These are phyloP conservation scores for Eubasilissa regina DNA, from an alignment of 1,140 invertebrate species.

Conservation along the genomic window DNA sequence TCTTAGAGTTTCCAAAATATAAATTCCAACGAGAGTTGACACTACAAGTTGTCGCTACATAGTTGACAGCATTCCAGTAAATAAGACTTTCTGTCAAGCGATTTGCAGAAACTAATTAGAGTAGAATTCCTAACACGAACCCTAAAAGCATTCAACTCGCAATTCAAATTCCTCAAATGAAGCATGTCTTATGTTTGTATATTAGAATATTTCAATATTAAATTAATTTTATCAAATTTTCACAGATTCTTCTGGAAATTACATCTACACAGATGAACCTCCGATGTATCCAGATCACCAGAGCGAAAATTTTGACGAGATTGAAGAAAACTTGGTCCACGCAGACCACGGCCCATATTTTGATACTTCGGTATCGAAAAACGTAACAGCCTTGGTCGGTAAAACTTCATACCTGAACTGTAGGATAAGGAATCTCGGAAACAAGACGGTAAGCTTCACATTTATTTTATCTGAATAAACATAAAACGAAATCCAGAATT, in stretches of 20 bases:
- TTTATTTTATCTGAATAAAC: not conserved
- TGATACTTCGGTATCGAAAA: conserved; percentile 81
- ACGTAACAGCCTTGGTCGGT: conserved; percentile 86
- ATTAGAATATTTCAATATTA: not conserved
- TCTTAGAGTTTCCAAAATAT: too few relatives aligned
- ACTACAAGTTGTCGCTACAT: too few relatives aligned
- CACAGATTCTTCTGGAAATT: conserved; percentile 55
- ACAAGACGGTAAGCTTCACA: conserved; percentile 77
- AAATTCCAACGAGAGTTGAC: too few relatives aligned
- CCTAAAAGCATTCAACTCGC: too few relatives aligned
- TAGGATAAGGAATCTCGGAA: conserved; percentile 84
- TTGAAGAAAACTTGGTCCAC: conserved; percentile 55
- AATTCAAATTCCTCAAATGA: too few relatives aligned
- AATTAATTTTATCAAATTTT: conserved; percentile 14
- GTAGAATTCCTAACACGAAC: too few relatives aligned
- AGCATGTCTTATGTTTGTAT: not conserved
- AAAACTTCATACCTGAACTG: conserved; percentile 86
- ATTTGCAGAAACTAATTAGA: too few relatives aligned
- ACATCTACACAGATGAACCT: conserved; percentile 54
- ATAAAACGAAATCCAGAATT: not conserved
- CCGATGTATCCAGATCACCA: conserved; percentile 50
- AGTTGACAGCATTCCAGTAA: too few relatives aligned
- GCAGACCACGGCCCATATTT: conserved; percentile 78
- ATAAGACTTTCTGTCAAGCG: too few relatives aligned
- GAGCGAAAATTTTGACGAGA: conserved; percentile 46